Conservation (phyloP, 2,113 vertebrate genomes). For the Pelecanoides urinatrix region DNA sequence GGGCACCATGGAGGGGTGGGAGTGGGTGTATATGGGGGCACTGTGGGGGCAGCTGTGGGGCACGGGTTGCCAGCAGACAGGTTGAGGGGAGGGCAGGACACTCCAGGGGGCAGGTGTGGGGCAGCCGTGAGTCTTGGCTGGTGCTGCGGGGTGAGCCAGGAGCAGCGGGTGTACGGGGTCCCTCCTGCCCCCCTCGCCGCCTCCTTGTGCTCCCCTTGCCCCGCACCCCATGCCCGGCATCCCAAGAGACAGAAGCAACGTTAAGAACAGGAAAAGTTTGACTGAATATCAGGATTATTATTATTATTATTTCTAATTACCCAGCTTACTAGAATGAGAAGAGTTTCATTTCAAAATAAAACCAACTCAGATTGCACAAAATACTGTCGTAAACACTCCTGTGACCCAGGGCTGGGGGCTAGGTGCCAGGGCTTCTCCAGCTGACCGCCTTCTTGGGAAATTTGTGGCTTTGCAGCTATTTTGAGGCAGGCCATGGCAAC, state of each 20-base stretch:
- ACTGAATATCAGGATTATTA: background rate
- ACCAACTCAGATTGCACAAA: background rate
- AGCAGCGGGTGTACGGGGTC: accelerated
- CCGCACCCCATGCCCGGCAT: accelerated
- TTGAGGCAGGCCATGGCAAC: background rate
- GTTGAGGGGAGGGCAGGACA: too few relatives aligned
- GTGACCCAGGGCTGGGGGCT: accelerated
- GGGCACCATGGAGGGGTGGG: too few relatives aligned
- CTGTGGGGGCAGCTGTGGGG: too few relatives aligned
- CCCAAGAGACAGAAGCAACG: accelerated
- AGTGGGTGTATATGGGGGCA: too few relatives aligned
- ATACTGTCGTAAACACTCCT: background rate
- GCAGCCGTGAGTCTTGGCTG: background rate
- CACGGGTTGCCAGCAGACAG: too few relatives aligned
- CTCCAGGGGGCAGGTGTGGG: too few relatives aligned
- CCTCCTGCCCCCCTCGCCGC: accelerated
- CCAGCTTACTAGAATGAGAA: background rate
- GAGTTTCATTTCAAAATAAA: background rate
- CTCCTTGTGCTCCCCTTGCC: background rate
- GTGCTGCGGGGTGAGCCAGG: background rate
- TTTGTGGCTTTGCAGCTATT: background rate
- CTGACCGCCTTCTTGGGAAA: accelerated
- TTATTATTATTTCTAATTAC: background rate
- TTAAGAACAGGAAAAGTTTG: background rate
- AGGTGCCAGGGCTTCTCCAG: too few relatives aligned